phyloP scores from a whole-genome alignment of 2,888 invertebrate genomes.

The Tipula lateralis region DNA sequence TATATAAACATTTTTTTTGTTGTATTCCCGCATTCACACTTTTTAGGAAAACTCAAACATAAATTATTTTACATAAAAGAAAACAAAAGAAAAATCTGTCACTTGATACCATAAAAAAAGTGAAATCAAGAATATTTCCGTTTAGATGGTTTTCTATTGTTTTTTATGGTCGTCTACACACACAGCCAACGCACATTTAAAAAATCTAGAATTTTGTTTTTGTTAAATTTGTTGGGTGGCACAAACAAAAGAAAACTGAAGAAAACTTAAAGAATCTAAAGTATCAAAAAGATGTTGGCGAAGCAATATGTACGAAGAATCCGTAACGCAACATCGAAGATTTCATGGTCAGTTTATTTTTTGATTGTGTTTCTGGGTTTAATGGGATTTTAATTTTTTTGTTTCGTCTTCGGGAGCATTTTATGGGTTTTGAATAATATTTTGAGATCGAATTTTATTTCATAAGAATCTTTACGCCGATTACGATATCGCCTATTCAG shows the following conservation, averaged over 20 bases:
- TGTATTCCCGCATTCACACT: neutral
- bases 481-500: neutral
- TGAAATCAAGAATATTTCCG: neutral
- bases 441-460: neutral
- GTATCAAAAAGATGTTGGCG: neutral
- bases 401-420: neutral
- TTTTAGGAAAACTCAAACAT: neutral
- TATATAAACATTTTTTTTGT: neutral
- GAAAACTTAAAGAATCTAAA: neutral
- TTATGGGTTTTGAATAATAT: neutral
- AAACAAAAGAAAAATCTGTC: neutral
- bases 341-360: conserved; percentile 12
- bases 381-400: neutral
- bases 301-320: neutral
- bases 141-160: neutral
- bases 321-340: neutral
- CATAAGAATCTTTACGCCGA: too few species aligned
- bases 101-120: neutral
- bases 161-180: neutral
- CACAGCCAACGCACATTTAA: neutral
- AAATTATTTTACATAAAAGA: neutral
- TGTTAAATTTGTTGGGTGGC: neutral
- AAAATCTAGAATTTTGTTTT: neutral
- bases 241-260: neutral
- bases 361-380: neutral